These are phyloP conservation scores for Patiria miniata DNA, from an alignment of 35 echinoderm and acorn worm genomes.

Conservation along the genomic window DNA sequence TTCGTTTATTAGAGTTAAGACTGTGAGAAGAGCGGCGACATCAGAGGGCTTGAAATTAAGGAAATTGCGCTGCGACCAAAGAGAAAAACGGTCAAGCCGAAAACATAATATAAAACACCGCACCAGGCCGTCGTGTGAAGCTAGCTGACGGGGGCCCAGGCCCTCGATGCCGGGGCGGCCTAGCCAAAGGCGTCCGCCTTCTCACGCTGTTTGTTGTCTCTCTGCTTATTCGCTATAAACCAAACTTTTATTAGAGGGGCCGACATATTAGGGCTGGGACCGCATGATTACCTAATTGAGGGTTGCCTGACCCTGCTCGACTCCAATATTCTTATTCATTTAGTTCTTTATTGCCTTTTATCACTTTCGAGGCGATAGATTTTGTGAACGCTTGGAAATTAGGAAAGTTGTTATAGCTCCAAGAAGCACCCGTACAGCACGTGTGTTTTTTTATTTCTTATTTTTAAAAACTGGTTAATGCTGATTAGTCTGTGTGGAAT, in stretches of 20 bases:
- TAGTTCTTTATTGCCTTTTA: neutral
- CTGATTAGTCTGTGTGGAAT: too few relatives aligned
- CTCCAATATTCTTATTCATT: neutral
- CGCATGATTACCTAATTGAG: constrained; percentile 11
- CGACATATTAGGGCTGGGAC: constrained; percentile 14
- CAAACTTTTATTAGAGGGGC: constrained; percentile 24
- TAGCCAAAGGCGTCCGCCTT: neutral
- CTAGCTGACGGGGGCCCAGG: neutral
- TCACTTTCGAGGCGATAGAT: too few relatives aligned
- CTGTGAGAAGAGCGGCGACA: constrained; percentile 4
- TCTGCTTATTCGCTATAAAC: constrained; percentile 7
- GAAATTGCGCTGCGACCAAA: constrained; percentile 23
- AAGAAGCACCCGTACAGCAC: too few relatives aligned
- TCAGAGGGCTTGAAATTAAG: constrained; percentile 14
- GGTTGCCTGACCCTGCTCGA: neutral
- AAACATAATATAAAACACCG: neutral
- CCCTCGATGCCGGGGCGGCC: neutral
- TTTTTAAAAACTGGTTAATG: too few relatives aligned
- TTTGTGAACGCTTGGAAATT: too few relatives aligned
- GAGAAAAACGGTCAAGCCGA: constrained; percentile 24
- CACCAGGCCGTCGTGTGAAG: neutral
- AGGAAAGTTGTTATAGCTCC: too few relatives aligned
- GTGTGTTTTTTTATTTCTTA: too few relatives aligned
- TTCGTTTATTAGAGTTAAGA: constrained; percentile 12
- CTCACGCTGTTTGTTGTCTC: constrained; percentile 17